Conservation (phyloP, 2,888 invertebrate genomes). For the Willowsia nigromaculata region DNA sequence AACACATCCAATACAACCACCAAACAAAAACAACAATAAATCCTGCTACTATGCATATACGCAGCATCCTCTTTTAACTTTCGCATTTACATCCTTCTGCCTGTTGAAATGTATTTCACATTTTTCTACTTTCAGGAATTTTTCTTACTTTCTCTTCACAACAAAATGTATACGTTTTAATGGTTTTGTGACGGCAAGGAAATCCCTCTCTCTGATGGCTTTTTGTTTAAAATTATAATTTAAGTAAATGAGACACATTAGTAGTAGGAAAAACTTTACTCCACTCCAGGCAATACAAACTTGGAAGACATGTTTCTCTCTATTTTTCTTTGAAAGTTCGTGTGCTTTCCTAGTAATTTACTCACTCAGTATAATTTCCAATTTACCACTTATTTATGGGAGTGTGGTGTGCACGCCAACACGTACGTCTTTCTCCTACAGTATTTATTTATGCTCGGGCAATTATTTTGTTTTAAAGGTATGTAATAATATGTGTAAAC, state of each 20-base stretch:
- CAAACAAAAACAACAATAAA: conserved; percentile 51
- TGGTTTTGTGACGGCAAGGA: background rate
- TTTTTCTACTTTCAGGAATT: no score
- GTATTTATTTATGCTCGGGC: conserved; percentile 26
- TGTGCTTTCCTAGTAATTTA: conserved; percentile 7
- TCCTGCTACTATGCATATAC: conserved; percentile 40
- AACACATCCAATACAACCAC: conserved; percentile 19
- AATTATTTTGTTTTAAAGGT: conserved; percentile 12
- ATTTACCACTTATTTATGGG: conserved; percentile 48
- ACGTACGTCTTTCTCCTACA: background rate
- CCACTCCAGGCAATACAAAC: background rate
- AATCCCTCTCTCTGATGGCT: background rate
- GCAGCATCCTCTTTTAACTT: conserved; percentile 4
- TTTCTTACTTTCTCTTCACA: no score
- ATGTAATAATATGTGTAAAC: background rate
- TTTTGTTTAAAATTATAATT: conserved; percentile 43
- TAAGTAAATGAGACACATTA: conserved; percentile 60
- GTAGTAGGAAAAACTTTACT: background rate
- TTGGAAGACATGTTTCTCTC: background rate
- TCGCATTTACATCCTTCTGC: conserved; percentile 45
- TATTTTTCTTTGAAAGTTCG: background rate
- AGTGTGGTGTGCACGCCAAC: background rate
- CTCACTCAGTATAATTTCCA: conserved; percentile 36
- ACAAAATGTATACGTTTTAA: no score
- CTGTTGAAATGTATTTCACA: no score